Percentiles rank a stretch among this genome's conserved stretches.
phyloP scores from a whole-genome alignment of 2,113 vertebrate genomes.

The Forbesichthys agassizii region DNA sequence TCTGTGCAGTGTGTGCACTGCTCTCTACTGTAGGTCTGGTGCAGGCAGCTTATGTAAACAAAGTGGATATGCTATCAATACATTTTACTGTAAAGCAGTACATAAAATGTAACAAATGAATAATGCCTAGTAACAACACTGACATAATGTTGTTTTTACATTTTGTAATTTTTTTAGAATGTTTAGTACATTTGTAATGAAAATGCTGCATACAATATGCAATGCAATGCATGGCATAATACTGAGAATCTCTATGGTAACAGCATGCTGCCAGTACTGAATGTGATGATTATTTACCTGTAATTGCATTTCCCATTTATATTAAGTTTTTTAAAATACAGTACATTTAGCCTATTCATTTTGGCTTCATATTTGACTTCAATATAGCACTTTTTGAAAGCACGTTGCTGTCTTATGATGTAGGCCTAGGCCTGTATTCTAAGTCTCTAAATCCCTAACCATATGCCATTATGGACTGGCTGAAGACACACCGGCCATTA shows the following conservation, averaged over 20 bases:
- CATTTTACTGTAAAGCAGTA: no score
- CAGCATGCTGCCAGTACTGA: no score
- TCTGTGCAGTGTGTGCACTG: slow-evolving; percentile 9
- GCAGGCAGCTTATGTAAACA: slow-evolving; percentile 18
- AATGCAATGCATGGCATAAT: background rate
- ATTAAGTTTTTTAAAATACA: background rate
- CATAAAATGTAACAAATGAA: background rate
- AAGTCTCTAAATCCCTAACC: no score
- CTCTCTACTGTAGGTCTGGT: slow-evolving; percentile 45
- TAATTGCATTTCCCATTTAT: background rate
- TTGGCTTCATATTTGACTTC: no score
- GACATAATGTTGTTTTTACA: background rate
- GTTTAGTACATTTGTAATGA: slow-evolving; percentile 32
- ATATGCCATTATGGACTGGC: background rate
- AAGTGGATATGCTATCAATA: no score
- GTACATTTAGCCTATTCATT: no score
- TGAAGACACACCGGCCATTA: background rate
- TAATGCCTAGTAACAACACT: background rate
- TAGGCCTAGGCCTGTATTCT: no score
- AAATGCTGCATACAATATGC: background rate
- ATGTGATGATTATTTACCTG: no score
- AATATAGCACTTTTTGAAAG: no score
- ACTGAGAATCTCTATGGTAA: background rate
- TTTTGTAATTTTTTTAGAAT: background rate
- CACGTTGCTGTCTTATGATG: no score